phyloP scores from a whole-genome alignment of 2,888 invertebrate genomes.

The Boloria selene region DNA sequence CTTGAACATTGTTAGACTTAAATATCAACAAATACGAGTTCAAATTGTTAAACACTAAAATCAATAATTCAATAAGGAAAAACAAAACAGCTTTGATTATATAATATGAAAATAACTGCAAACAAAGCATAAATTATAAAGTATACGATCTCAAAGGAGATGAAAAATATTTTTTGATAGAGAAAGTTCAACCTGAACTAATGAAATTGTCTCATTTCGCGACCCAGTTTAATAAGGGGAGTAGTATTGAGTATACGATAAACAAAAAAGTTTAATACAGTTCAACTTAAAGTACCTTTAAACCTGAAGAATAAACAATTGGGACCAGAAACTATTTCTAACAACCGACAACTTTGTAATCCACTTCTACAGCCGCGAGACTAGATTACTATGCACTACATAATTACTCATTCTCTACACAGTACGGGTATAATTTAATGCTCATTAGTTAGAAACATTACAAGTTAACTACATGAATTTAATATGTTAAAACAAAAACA shows the following conservation, averaged over 20 bases:
- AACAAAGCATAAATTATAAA: not conserved
- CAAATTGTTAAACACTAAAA: too few relatives aligned
- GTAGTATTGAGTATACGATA: not conserved
- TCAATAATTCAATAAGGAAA: too few relatives aligned
- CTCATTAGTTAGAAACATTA: too few relatives aligned
- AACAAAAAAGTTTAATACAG: constrained; percentile 9
- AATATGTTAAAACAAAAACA: too few relatives aligned
- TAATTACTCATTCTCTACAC: constrained; percentile 11
- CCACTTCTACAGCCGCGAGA: constrained; percentile 5
- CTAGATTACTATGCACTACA: constrained; percentile 7
- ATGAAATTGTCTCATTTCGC: constrained; percentile 6
- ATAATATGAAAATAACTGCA: not conserved
- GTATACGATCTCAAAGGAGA: not conserved
- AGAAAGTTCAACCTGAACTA: not conserved
- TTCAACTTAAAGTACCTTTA: constrained; percentile 1
- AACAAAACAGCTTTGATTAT: too few relatives aligned
- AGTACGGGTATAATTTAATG: too few relatives aligned
- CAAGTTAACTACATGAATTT: too few relatives aligned
- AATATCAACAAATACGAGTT: too few relatives aligned
- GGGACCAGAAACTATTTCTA: constrained; percentile 20
- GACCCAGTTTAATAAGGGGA: constrained; percentile 10
- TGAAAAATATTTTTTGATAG: not conserved
- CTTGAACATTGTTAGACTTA: too few relatives aligned
- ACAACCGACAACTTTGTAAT: constrained; percentile 17
- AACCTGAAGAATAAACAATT: constrained; percentile 22